Percentiles rank a stretch among this genome's conserved stretches.
phyloP scores from a whole-genome alignment of 2,888 invertebrate genomes.

The Yponomeuta cagnagella region DNA sequence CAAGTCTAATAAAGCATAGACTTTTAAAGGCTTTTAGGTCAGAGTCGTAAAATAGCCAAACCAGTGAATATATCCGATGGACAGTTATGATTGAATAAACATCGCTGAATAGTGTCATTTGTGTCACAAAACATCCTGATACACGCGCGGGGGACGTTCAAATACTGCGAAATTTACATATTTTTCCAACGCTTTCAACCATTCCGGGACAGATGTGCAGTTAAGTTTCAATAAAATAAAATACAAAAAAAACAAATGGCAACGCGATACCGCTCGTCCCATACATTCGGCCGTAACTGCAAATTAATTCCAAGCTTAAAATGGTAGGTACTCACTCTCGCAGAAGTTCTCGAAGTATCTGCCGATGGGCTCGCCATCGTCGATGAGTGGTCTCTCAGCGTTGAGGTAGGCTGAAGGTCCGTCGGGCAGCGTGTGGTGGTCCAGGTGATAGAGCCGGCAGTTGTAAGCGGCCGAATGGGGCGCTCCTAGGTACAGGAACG shows the following conservation, averaged over 20 bases:
- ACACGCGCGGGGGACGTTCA: neutral
- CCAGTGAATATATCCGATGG: neutral
- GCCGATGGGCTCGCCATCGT: constrained; percentile 92
- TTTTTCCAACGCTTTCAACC: neutral
- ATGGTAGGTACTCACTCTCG: constrained; percentile 80
- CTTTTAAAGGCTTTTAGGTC: neutral
- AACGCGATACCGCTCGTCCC: neutral
- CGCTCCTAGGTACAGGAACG: constrained; percentile 86
- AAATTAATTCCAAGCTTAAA: neutral
- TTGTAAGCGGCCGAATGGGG: constrained; percentile 89
- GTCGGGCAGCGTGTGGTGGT: constrained; percentile 93
- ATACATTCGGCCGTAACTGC: neutral
- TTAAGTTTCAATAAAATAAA: neutral
- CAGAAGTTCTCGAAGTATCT: constrained; percentile 94
- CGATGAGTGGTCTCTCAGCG: constrained; percentile 91
- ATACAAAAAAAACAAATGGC: neutral
- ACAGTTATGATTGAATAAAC: neutral
- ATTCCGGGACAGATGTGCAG: neutral
- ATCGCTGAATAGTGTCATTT: neutral
- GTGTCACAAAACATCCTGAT: neutral
- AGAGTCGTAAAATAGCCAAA: neutral
- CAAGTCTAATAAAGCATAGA: neutral
- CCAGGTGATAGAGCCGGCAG: constrained; percentile 93
- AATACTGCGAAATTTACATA: neutral
- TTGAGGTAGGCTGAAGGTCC: constrained; percentile 94